Conservation (phyloP, 2,888 invertebrate genomes). For the Heterodera filipjevi region DNA sequence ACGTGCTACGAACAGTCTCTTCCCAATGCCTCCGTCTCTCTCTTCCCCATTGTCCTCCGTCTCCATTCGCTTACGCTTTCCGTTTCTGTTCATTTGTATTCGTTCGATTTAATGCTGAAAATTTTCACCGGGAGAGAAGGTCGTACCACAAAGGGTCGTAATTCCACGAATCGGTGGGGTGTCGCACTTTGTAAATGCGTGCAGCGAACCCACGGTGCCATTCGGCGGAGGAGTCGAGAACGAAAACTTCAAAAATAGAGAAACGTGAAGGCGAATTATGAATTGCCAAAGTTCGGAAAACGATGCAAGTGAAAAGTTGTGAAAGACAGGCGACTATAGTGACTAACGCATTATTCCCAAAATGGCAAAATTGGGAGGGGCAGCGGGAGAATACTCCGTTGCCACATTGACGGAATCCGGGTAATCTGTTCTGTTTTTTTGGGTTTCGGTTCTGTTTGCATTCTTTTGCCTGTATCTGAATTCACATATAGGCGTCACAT, state of each 20-base stretch:
- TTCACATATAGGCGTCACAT: too few relatives aligned
- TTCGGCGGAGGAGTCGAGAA: neutral
- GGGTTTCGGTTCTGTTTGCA: too few relatives aligned
- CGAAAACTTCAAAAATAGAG: neutral
- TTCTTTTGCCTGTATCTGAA: too few relatives aligned
- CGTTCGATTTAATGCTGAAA: too few relatives aligned
- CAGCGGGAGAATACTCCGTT: too few relatives aligned
- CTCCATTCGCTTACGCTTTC: constrained; percentile 9
- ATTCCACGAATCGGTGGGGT: constrained; percentile 2
- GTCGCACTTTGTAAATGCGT: neutral
- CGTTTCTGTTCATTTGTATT: neutral
- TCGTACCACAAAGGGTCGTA: constrained; percentile 15
- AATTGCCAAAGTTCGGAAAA: neutral
- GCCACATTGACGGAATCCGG: too few relatives aligned
- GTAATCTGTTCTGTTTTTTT: too few relatives aligned
- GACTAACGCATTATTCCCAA: too few relatives aligned
- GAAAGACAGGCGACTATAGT: too few relatives aligned
- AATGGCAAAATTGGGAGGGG: too few relatives aligned
- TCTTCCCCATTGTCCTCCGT: neutral
- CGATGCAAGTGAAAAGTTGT: too few relatives aligned
- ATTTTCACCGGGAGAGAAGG: neutral
- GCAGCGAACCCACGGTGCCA: neutral
- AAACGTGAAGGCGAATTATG: neutral
- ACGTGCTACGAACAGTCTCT: constrained; percentile 42
- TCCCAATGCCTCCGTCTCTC: constrained; percentile 25